Conservation (phyloP, 2,888 invertebrate genomes). For the Tenodera sinensis region DNA sequence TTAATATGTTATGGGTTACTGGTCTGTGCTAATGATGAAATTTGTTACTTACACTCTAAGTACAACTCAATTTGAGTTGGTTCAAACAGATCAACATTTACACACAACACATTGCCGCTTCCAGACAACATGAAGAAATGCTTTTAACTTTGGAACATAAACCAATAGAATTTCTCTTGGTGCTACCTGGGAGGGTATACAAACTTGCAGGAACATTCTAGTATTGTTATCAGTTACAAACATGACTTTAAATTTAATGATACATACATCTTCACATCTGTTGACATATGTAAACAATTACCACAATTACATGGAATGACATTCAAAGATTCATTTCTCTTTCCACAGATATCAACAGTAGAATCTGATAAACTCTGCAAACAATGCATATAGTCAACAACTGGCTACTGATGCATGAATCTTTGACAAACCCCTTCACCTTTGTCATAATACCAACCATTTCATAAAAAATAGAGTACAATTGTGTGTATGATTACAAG, state of each 20-base stretch:
- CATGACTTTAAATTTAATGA: neutral
- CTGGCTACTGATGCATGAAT: neutral
- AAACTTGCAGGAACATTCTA: constrained; percentile 14
- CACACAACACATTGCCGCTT: constrained; percentile 4
- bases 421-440: neutral
- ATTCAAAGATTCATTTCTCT: neutral
- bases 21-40: neutral
- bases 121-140: neutral
- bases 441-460: neutral
- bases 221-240: neutral
- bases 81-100: constrained; percentile 16
- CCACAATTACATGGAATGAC: constrained; percentile 1
- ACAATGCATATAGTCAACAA: neutral
- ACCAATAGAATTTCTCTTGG: neutral
- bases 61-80: constrained; percentile 10
- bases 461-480: constrained; percentile 10
- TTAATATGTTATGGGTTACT: neutral
- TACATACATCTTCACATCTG: neutral
- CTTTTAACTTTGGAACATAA: neutral
- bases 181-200: neutral
- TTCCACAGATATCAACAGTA: neutral
- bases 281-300: neutral
- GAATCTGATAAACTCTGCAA: neutral
- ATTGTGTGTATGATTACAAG: constrained; percentile 6
- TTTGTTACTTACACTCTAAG: neutral